A percentile compares a stretch with the other conserved stretches of the same genome.
Conservation (phyloP, 2,888 invertebrate species). For the Agapostemon virescens region DNA sequence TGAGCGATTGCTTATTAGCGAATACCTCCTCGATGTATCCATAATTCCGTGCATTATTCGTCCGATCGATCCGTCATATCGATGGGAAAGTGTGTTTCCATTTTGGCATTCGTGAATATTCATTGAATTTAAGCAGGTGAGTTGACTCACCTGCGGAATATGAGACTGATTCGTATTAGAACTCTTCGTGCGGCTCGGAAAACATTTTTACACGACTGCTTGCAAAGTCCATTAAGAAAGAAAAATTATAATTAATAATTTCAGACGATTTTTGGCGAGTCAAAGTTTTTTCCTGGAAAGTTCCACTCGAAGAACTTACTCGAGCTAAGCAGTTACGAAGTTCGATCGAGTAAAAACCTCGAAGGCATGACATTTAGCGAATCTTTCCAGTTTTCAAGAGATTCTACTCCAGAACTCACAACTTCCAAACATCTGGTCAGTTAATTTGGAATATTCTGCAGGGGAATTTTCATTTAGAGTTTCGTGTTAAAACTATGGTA, state of each 20-base stretch:
- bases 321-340: neutral
- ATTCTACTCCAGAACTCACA: neutral
- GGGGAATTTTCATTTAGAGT: no score
- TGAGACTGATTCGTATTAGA: neutral
- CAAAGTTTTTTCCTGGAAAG: neutral
- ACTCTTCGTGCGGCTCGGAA: neutral
- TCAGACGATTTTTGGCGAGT: neutral
- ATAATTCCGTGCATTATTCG: conserved; percentile 19
- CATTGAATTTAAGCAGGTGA: neutral
- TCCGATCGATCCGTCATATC: conserved; percentile 5
- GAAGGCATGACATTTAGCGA: neutral
- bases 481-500: no score
- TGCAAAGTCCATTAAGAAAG: neutral
- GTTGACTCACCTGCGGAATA: neutral
- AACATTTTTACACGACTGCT: neutral
- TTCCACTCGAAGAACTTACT: neutral
- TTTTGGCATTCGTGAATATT: neutral
- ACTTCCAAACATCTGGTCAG: neutral
- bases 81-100: neutral
- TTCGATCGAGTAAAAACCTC: neutral
- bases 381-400: neutral
- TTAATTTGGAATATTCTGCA: neutral
- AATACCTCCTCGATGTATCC: conserved; percentile 21
- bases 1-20: conserved; percentile 27
- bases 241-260: neutral